A percentile compares a stretch with the other conserved stretches of the same genome.
phyloP scores from a whole-genome alignment of 2,113 vertebrate species.

The Platysteira castanea region DNA sequence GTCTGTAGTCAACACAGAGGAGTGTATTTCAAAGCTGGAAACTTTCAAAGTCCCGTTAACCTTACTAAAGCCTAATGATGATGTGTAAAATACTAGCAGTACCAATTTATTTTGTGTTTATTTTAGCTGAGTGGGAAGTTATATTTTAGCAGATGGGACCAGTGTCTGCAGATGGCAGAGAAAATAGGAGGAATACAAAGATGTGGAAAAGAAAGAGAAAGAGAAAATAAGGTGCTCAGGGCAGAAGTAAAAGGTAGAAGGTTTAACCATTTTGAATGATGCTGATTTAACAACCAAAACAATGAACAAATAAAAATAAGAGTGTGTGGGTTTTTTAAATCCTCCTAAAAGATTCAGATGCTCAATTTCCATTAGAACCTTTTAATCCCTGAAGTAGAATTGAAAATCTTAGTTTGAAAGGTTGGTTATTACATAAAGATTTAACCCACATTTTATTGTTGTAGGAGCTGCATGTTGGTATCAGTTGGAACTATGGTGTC shows the following conservation, averaged over 20 bases:
- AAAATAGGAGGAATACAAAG: neutral
- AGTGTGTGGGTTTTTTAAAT: neutral
- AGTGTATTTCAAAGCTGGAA: constrained; percentile 12
- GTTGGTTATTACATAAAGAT: neutral
- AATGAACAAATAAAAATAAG: constrained; percentile 30
- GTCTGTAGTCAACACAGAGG: neutral
- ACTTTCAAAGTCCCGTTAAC: neutral
- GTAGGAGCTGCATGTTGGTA: neutral
- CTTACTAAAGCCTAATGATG: constrained; percentile 26
- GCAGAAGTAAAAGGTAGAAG: neutral
- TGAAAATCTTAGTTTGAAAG: constrained; percentile 18
- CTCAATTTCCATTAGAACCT: neutral
- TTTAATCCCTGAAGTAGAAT: constrained; percentile 7
- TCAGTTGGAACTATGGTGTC: neutral
- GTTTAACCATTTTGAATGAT: neutral
- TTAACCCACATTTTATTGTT: neutral
- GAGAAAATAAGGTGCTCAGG: neutral
- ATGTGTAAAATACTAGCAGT: neutral
- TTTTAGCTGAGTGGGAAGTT: constrained; percentile 18
- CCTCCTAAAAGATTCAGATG: constrained; percentile 9
- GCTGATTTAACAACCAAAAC: neutral
- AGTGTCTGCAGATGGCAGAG: neutral
- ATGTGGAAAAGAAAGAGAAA: neutral
- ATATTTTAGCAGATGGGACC: constrained; percentile 22
- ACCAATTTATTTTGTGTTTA: neutral